Evolutionary conservation across 2,113 vertebrate genomes (phyloP), one percentile per base, ranked within the genome.

Genomic region (Grammomys dolichurus): DNA sequence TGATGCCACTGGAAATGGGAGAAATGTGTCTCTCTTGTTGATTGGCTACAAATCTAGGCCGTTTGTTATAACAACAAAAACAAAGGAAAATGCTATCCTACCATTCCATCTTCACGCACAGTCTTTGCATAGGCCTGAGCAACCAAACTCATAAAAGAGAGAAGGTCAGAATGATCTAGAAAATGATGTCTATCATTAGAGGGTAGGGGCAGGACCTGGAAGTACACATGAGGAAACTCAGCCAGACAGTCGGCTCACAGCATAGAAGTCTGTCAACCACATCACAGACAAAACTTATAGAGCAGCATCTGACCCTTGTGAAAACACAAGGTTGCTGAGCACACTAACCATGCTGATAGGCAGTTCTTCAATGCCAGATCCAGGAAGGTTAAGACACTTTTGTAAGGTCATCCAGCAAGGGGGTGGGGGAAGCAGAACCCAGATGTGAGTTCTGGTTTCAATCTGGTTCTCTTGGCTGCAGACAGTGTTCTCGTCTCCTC

Each of bases 371-470:
- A 58, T 76, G 72, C 20, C 75, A 81, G n/a, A 86, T 65, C 67
- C 65, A 89, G 24, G 72, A 89, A 88, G 77, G 87, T 48, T 28
- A 88, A 85, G 90, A 93, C 0, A 4, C 24, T 81, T 76, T 63
- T 20, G 58, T 43, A 91, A 85, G 87, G 31, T 88, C 70, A 43
- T 56, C 72, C 77, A 89, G 43, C 24, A 70, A 88, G 94, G 28
- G 3, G 3, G 46, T 91, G 28, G 3, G 3, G 46, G 36, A 89
- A 76, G 65, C 9, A 28, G 48, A 58, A 26, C 10, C 46, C 31
- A 65, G 28, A n/a, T 89, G 58, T 36, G 28, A 69, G 58, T 40
- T 89, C 65, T 86, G 77, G 31, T 89, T 89, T 91, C 80, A 87
- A 70, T 81, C 88, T 67, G 82, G 69, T 72, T 54, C 87, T 36